These are phyloP conservation scores for Drosophila borborema DNA, from an alignment of 2,888 invertebrate genomes.

Conservation along the genomic window DNA sequence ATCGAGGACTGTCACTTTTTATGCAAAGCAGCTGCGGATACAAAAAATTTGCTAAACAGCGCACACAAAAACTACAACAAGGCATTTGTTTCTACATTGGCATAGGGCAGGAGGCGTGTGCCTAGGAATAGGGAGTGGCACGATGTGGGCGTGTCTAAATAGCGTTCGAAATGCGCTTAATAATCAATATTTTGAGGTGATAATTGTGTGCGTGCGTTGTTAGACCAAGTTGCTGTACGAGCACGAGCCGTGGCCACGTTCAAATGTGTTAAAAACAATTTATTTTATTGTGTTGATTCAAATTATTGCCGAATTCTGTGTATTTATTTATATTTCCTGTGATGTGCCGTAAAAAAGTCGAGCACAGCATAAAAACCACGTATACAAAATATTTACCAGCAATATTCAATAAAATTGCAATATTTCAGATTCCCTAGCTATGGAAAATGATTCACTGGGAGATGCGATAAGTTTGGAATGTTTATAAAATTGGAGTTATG, in stretches of 20 bases:
- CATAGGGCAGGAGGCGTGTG: conserved; percentile 1
- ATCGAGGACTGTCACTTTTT: conserved; percentile 61
- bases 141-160: conserved; percentile 43
- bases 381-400: conserved; percentile 1
- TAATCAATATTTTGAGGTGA: conserved; percentile 78
- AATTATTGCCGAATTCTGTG: conserved; percentile 8
- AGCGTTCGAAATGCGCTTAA: conserved; percentile 71
- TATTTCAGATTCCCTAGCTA: background rate
- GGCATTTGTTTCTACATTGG: conserved; percentile 39
- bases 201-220: conserved; percentile 73
- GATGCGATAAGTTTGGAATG: background rate
- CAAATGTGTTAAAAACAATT: conserved; percentile 30
- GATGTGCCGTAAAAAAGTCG: background rate
- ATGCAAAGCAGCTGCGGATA: conserved; percentile 67
- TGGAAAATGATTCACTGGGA: background rate
- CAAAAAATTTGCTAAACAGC: conserved; percentile 56
- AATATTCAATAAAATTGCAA: conserved; percentile 13
- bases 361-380: background rate
- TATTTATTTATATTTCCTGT: background rate
- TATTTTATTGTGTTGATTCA: conserved; percentile 27
- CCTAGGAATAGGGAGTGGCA: background rate
- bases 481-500: background rate
- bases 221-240: conserved; percentile 11
- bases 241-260: background rate
- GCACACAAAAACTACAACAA: conserved; percentile 49